Evolutionary conservation across 1,140 invertebrate genomes (phyloP).

Genomic region (Listronotus oregonensis): DNA sequence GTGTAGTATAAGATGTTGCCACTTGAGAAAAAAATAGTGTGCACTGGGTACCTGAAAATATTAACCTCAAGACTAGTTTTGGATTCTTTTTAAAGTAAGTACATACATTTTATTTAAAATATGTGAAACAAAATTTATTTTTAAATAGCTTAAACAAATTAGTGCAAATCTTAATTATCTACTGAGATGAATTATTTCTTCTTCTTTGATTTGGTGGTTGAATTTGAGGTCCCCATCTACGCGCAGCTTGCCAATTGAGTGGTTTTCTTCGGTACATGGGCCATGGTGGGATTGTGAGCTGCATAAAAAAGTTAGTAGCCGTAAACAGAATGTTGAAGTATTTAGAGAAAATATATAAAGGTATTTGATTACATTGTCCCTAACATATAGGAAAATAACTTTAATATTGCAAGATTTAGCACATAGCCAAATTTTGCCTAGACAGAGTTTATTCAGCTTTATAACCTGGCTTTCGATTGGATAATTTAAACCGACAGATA

Average conservation of each 20-base stretch:
- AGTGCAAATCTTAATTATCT: background rate
- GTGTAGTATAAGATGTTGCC: too few relatives aligned
- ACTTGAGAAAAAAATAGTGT: too few relatives aligned
- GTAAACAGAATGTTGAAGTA: background rate
- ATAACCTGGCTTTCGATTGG: too few relatives aligned
- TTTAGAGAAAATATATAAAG: background rate
- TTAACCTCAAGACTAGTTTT: too few relatives aligned
- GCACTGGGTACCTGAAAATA: too few relatives aligned
- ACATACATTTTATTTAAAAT: too few relatives aligned
- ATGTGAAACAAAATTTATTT: too few relatives aligned
- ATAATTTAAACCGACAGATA: too few relatives aligned
- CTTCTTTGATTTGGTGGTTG: slow-evolving; percentile 37
- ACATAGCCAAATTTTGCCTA: background rate
- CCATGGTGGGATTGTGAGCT: slow-evolving; percentile 90
- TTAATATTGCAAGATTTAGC: background rate
- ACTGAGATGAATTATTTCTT: slow-evolving; percentile 36
- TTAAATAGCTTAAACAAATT: too few relatives aligned
- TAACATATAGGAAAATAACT: background rate
- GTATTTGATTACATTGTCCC: background rate
- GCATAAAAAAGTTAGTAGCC: too few relatives aligned
- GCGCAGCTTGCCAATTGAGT: slow-evolving; percentile 86
- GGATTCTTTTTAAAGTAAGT: too few relatives aligned
- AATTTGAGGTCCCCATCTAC: slow-evolving; percentile 37
- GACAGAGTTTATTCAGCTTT: background rate
- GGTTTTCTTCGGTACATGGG: slow-evolving; percentile 88